phyloP scores from a whole-genome alignment of 2,888 invertebrate genomes.

The Microplitis manilae region DNA sequence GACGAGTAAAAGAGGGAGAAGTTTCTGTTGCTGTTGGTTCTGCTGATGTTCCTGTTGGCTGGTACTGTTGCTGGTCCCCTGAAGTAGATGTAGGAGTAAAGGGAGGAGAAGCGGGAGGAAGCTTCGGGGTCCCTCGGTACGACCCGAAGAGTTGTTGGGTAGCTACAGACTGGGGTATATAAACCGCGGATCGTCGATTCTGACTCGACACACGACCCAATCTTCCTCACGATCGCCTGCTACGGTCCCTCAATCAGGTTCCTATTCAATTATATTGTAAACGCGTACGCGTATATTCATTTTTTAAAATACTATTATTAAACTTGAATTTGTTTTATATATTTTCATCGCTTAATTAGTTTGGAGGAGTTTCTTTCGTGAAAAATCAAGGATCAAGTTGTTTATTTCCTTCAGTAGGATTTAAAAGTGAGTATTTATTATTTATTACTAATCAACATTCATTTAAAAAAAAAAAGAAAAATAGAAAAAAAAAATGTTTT shows the following conservation, averaged over 20 bases:
- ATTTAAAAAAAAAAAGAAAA: neutral
- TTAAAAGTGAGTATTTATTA: conserved; percentile 28
- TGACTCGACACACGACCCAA: conserved; percentile 70
- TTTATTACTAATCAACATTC: neutral
- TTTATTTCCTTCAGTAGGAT: conserved; percentile 9
- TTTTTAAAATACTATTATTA: neutral
- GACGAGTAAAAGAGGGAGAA: conserved; percentile 35
- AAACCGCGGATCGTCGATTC: conserved; percentile 68
- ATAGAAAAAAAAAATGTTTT: too few relatives aligned
- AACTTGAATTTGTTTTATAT: neutral
- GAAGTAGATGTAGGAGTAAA: conserved; percentile 46
- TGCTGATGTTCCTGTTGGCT: neutral
- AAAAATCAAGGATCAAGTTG: neutral
- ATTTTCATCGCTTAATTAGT: conserved; percentile 8
- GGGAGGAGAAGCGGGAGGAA: conserved; percentile 40
- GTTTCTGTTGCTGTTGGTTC: neutral
- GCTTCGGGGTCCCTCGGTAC: conserved; percentile 61
- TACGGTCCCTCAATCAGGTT: conserved; percentile 51
- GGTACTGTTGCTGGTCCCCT: conserved; percentile 29
- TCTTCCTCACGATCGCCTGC: conserved; percentile 65
- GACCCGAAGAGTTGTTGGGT: conserved; percentile 52
- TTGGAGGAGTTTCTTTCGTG: conserved; percentile 18
- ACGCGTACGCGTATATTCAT: conserved; percentile 22
- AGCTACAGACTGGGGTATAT: conserved; percentile 66
- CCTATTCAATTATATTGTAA: neutral